These are phyloP conservation scores for Amphipyra berbera DNA, from an alignment of 2,888 invertebrate genomes.

Conservation along the genomic window DNA sequence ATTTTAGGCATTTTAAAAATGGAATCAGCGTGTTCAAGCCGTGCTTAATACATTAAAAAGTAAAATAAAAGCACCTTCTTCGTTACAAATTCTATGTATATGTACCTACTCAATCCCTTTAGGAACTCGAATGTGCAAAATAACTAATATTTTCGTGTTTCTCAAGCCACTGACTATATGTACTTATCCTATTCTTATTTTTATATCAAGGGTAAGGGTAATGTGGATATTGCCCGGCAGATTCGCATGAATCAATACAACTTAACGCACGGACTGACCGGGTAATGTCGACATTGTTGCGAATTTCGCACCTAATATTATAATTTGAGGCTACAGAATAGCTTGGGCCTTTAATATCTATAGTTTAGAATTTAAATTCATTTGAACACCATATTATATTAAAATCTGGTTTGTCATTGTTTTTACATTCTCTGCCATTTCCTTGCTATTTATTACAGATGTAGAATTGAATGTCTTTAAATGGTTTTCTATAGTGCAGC, in stretches of 20 bases:
- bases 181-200: conserved; percentile 25
- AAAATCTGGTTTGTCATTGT: no score
- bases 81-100: conserved; percentile 26
- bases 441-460: no score
- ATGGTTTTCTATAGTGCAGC: no score
- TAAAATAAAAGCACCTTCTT: conserved; percentile 51
- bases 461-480: no score
- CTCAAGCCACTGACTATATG: conserved; percentile 29
- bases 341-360: conserved; percentile 1
- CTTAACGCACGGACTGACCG: conserved; percentile 31
- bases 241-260: conserved; percentile 40
- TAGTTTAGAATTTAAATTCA: not conserved
- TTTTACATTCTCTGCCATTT: no score
- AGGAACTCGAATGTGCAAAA: conserved; percentile 77
- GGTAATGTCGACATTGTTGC: conserved; percentile 14
- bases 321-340: conserved; percentile 33
- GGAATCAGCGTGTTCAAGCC: conserved; percentile 36
- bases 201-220: conserved; percentile 23
- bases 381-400: no score
- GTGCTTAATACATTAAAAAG: conserved; percentile 37
- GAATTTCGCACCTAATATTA: no score
- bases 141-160: conserved; percentile 25
- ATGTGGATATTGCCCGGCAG: conserved; percentile 22
- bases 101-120: conserved; percentile 66
- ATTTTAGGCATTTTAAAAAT: conserved; percentile 22